These are phyloP conservation scores for Halictus quadricinctus DNA, from an alignment of 2,888 invertebrate species.

Conservation along the genomic window DNA sequence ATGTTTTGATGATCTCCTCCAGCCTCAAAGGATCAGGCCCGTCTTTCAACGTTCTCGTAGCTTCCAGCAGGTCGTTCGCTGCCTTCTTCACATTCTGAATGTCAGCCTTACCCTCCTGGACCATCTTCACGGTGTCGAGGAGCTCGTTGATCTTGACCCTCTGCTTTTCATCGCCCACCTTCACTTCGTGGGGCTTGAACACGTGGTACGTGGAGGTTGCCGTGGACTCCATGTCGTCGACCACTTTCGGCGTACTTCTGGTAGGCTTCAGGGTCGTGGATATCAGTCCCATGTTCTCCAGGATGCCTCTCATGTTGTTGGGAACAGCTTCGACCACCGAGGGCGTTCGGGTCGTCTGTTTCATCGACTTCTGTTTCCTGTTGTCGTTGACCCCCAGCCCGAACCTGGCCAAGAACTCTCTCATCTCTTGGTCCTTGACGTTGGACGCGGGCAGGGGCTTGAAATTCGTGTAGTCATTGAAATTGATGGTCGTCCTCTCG, in stretches of 20 bases:
- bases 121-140: conserved; percentile 77
- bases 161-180: conserved; percentile 82
- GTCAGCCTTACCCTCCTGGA: conserved; percentile 78
- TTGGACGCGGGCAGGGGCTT: conserved; percentile 81
- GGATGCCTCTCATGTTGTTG: conserved; percentile 79
- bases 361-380: conserved; percentile 75
- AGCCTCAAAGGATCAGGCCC: conserved; percentile 79
- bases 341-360: conserved; percentile 44
- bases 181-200: conserved; percentile 80
- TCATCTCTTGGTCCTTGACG: conserved; percentile 80
- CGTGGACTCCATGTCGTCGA: conserved; percentile 34
- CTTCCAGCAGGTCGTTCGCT: conserved; percentile 74
- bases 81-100: conserved; percentile 73
- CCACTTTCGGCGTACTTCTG: background rate
- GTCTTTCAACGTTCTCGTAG: conserved; percentile 73
- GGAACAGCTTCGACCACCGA: conserved; percentile 78
- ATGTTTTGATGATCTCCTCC: conserved; percentile 77
- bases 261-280: conserved; percentile 45
- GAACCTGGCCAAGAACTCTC: conserved; percentile 82
- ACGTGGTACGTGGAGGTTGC: conserved; percentile 72
- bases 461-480: conserved; percentile 81
- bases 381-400: conserved; percentile 78
- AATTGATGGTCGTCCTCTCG: conserved; percentile 65
- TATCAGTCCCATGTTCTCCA: conserved; percentile 81
- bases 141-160: conserved; percentile 81